Percentiles rank a stretch among this genome's conserved stretches.
phyloP scores from a whole-genome alignment of 2,113 vertebrate species.

The Varanus komodoensis region DNA sequence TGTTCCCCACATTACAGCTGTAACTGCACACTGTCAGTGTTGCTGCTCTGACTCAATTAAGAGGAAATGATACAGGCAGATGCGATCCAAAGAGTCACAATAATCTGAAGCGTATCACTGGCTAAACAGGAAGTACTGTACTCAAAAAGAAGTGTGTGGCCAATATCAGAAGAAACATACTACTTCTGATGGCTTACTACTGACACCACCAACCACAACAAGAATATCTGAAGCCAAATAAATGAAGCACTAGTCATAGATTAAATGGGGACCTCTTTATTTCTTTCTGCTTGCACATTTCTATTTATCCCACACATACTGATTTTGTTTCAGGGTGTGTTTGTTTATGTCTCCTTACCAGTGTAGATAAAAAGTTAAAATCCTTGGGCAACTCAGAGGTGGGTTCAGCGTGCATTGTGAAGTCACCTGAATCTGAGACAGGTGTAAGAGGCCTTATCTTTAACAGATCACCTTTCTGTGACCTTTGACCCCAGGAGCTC shows the following conservation, averaged over 20 bases:
- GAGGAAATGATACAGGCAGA: neutral
- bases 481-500: conserved; percentile 95
- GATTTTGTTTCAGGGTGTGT: neutral
- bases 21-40: neutral
- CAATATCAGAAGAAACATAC: neutral
- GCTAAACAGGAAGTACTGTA: rapidly evolving
- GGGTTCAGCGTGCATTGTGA: conserved; percentile 68
- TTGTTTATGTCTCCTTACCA: conserved; percentile 81
- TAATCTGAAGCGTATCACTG: neutral
- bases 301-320: neutral
- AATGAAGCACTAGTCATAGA: neutral
- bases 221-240: neutral
- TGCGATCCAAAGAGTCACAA: neutral
- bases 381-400: conserved; percentile 82
- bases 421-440: conserved; percentile 94
- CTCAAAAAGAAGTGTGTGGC: neutral
- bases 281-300: neutral
- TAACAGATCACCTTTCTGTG: conserved; percentile 78
- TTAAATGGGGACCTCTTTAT: neutral
- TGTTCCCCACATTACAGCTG: neutral
- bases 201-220: neutral
- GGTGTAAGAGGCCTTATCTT: conserved; percentile 91
- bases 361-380: conserved; percentile 86
- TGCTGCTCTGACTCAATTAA: conserved; percentile 9
- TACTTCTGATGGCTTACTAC: neutral